A percentile compares a stretch with the other conserved stretches of the same genome.
Conservation (phyloP, 2,797 vertebrate genomes). For the Tragopan temminckii region DNA sequence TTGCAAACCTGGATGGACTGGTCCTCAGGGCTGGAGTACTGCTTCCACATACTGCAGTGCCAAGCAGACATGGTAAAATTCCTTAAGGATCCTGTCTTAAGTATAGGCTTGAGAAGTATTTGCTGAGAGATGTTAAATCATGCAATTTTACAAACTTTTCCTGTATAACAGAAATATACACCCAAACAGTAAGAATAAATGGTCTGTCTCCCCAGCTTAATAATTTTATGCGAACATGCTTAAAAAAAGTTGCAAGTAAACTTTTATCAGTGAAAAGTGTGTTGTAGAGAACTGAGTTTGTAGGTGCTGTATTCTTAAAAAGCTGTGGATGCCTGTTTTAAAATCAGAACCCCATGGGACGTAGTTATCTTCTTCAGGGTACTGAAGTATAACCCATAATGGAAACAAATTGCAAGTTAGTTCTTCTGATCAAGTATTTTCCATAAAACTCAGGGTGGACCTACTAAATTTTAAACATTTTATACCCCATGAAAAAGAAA, state of each 20-base stretch:
- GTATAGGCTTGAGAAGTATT: background rate
- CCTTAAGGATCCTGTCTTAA: background rate
- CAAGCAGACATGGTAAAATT: background rate
- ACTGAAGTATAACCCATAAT: background rate
- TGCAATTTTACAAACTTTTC: background rate
- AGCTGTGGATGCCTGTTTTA: background rate
- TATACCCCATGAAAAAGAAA: background rate
- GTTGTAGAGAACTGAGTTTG: background rate
- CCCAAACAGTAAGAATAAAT: background rate
- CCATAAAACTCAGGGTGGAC: background rate
- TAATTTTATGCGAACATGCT: background rate
- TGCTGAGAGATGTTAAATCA: background rate
- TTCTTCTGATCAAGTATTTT: background rate
- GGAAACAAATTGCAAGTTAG: background rate
- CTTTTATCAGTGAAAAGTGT: background rate
- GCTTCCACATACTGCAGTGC: background rate
- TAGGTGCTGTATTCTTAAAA: background rate
- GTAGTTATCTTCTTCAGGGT: constrained; percentile 5
- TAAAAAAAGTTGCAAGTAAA: background rate
- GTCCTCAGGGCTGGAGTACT: background rate
- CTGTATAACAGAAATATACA: background rate
- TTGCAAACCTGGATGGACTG: background rate
- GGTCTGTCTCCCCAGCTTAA: background rate
- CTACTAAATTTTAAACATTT: background rate
- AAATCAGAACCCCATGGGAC: background rate